phyloP scores from a whole-genome alignment of 2,113 vertebrate species.

The human region DNA sequence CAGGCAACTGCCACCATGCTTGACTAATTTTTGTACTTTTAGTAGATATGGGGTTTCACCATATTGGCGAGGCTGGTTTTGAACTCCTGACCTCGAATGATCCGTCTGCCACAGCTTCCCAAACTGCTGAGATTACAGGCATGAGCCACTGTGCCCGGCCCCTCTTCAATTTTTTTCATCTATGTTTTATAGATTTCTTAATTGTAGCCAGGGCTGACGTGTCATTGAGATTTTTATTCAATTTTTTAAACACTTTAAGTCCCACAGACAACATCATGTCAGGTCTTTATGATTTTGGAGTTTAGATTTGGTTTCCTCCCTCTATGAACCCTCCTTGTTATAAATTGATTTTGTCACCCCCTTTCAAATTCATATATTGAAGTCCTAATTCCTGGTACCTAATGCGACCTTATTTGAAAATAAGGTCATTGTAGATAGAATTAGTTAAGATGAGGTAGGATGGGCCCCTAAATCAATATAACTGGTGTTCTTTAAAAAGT shows the following conservation, averaged over 20 bases:
- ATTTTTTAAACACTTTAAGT: not conserved
- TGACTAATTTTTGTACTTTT: too few species aligned
- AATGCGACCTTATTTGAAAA: constrained; percentile 10
- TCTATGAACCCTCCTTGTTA: not conserved
- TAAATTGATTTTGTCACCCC: not conserved
- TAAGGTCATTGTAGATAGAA: not conserved
- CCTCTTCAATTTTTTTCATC: not conserved
- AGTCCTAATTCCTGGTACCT: not conserved
- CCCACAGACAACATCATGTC: not conserved
- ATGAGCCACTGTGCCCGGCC: too few species aligned
- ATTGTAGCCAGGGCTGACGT: not conserved
- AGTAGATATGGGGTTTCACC: too few species aligned
- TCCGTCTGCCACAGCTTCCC: too few species aligned
- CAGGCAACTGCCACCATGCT: too few species aligned
- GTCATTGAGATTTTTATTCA: not conserved
- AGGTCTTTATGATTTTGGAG: not conserved
- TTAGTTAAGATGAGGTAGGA: not conserved
- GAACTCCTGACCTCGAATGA: too few species aligned
- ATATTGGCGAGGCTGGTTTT: too few species aligned
- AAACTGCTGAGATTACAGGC: too few species aligned
- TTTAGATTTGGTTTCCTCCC: not conserved
- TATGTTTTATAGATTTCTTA: not conserved
- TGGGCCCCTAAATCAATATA: not conserved
- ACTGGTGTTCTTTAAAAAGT: not conserved
- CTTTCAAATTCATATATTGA: not conserved